Base-by-base conservation (phyloP, 2,888 invertebrate species). In the Subacronicta megacephala region DNA sequence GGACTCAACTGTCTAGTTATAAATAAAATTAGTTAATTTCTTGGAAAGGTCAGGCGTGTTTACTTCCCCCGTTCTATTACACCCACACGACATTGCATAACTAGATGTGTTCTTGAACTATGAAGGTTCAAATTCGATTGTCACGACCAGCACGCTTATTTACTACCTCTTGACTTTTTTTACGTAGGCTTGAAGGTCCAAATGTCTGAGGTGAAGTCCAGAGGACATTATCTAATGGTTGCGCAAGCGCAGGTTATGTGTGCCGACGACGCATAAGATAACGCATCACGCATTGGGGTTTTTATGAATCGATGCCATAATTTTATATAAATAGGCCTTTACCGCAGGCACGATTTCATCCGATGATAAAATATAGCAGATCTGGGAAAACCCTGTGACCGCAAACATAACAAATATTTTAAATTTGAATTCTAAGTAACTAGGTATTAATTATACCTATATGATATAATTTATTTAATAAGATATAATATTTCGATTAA, bases 181-280 rank as follows among this genome's bases (percentile, higher is more conserved):
- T 7, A 12, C 4, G 12, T n/a, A 42, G 18, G 4, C 46, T 72
- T 74, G 72, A 79, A 77, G 72, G 73, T 72, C 65, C 50, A 49
- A 62, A 66, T 62, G 58, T 65, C 58, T 71, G 16, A 43, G 77
- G 63, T 60, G 76, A 78, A 73, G 67, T 62, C 56, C 64, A 66
- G 68, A 77, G 77, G 78, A 78, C 81, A 88, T 90, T 90, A 90
- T 89, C 89, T 88, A 90, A 90, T 75, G 75, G 75, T 84, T 90
- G 79, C 75, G 78, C 77, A 75, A 75, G 33, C 54, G 12, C 40
- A 37, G 44, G 20, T 60, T 33, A 67, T 84, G 81, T 88, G 69
- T 84, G 83, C 26, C 10, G 26, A 23, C 82, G 80, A 33, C 37
- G 43, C 45, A 35, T 12, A 7, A 9, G 29, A 10, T 0, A 10